Evolutionary conservation across 2,888 invertebrate species (phyloP).

Genomic region (Steinernema scapterisci): DNA sequence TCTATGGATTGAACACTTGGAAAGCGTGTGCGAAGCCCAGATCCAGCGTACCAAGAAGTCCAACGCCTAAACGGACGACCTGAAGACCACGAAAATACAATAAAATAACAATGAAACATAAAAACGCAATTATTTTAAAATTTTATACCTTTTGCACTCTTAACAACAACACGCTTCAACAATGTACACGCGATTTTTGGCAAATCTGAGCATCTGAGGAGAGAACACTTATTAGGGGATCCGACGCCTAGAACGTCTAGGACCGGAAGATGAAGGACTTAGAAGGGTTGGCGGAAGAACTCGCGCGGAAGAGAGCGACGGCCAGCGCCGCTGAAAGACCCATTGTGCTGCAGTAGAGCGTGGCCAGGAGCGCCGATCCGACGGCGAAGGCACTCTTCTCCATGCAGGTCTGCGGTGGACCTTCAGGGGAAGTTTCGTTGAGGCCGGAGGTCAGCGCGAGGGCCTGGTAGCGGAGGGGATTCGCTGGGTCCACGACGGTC

Average conservation of each 20-base stretch:
- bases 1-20: no score
- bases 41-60: no score
- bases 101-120: no score
- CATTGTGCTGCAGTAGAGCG: constrained; percentile 33
- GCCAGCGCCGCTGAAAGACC: constrained; percentile 24
- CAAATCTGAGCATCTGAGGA: constrained; percentile 28
- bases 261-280: constrained; percentile 18
- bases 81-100: no score
- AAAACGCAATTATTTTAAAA: no score
- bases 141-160: background rate
- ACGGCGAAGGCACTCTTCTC: constrained; percentile 36
- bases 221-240: background rate
- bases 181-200: constrained; percentile 23
- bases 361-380: constrained; percentile 36
- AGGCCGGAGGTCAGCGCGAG: background rate
- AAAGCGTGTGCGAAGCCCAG: no score
- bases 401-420: constrained; percentile 31
- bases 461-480: constrained; percentile 10
- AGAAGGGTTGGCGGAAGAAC: background rate
- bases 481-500: constrained; percentile 25
- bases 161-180: constrained; percentile 27
- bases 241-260: background rate
- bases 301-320: constrained; percentile 13
- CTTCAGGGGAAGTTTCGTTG: constrained; percentile 7
- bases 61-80: no score